Base-by-base conservation (phyloP, 2,797 vertebrate species). In the Pangasius krempfi region DNA sequence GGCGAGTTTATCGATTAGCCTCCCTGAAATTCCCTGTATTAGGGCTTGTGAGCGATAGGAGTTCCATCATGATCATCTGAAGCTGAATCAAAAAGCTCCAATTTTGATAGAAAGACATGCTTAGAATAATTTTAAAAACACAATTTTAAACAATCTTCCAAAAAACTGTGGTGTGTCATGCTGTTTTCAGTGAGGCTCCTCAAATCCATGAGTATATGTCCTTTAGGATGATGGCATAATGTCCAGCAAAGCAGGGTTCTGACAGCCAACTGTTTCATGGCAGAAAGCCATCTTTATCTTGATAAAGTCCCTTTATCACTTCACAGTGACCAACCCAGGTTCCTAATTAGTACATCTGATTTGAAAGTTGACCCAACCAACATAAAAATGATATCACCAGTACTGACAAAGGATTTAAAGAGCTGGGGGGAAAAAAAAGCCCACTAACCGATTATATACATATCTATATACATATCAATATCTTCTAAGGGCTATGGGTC, bases 111-210 rank as follows among this genome's bases (percentile, higher is more conserved):
- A 89, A 30, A 44, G 7, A 70, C 72, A 78, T 84, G 7, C 9
- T 54, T 37, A 82, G 52, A 82, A 64, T 80, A 83, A 40, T 30
- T 56, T 27, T 22, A n/a, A 73, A 76, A 86, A 44, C 33, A 40
- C 50, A 47, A 37, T 40, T 22, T 25, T 30, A 66, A 13, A 91
- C 44, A 94, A 93, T 94, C 95, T 95, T 96, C 95, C 95, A 96
- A 96, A 97, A 96, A 96, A 96, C 96, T 97, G 97, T 97, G 96
- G 97, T 97, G 97, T 98, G 97, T 97, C 98, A 98, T 99, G 98
- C 98, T 99, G 98, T 98, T 99, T 97, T 96, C 93, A 96, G 92
- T 94, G 92, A 94, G 89, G 94, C 93, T 94, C 92, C 84, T 66
- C 47, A 90, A 88, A 91, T 90, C 88, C 92, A 88, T 89, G 89